Conservation (phyloP, 2,888 invertebrate species). For the Nineta flava region DNA sequence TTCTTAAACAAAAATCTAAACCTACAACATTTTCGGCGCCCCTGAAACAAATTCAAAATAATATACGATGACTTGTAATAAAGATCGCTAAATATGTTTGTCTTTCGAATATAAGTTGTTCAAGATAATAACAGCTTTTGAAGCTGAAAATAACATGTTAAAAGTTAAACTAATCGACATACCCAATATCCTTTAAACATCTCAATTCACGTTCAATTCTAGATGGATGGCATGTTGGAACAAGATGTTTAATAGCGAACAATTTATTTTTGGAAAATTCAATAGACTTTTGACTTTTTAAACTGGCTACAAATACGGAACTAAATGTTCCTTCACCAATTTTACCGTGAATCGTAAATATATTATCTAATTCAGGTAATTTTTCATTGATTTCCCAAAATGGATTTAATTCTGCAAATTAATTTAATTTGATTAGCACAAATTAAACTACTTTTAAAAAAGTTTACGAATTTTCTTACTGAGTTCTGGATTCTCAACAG, state of each 20-base stretch:
- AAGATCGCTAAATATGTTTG: too few relatives aligned
- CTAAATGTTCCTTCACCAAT: slow-evolving; percentile 80
- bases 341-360: slow-evolving; percentile 51
- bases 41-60: slow-evolving; percentile 38
- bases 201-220: slow-evolving; percentile 66
- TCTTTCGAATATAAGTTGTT: too few relatives aligned
- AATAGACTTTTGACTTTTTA: slow-evolving; percentile 29
- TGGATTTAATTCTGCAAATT: too few relatives aligned
- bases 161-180: slow-evolving; percentile 13
- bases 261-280: slow-evolving; percentile 29
- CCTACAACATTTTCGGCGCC: slow-evolving; percentile 70
- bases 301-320: slow-evolving; percentile 62
- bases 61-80: too few relatives aligned
- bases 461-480: too few relatives aligned
- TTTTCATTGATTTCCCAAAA: slow-evolving; percentile 14
- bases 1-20: slow-evolving; percentile 59
- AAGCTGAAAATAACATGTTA: too few relatives aligned
- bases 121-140: too few relatives aligned
- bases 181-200: slow-evolving; percentile 67
- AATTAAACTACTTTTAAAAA: too few relatives aligned
- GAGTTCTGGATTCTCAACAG: too few relatives aligned
- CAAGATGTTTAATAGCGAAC: slow-evolving; percentile 75
- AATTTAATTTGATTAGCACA: too few relatives aligned
- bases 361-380: slow-evolving; percentile 43
- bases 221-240: slow-evolving; percentile 72